These are phyloP conservation scores for Anser brachyrhynchus DNA, from an alignment of 2,113 vertebrate genomes.

Conservation along the genomic window DNA sequence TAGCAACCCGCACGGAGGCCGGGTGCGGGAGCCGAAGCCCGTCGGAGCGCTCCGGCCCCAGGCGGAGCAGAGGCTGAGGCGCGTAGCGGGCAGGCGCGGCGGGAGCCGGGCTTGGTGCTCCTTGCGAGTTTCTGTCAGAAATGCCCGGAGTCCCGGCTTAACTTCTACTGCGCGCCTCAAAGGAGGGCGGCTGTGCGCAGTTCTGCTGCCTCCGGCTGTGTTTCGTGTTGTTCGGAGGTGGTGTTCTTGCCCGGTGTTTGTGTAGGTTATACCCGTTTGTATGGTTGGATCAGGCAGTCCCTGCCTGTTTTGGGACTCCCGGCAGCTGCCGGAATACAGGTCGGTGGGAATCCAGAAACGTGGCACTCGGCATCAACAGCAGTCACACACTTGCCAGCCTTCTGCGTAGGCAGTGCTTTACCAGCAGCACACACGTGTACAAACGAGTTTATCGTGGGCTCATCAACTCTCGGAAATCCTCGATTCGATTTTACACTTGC, in stretches of 20 bases:
- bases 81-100: accelerated
- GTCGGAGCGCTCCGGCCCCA: accelerated
- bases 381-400: background rate
- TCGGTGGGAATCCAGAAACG: background rate
- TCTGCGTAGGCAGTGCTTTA: background rate
- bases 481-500: background rate
- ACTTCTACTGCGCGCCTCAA: background rate
- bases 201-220: no score
- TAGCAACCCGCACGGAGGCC: background rate
- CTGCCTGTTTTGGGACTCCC: background rate
- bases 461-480: background rate
- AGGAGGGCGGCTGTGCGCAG: background rate
- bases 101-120: background rate
- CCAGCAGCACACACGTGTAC: no score
- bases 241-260: background rate
- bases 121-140: background rate
- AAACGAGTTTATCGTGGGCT: background rate
- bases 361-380: background rate
- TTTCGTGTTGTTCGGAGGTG: no score
- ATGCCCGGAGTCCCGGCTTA: background rate
- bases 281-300: background rate
- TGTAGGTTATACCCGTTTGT: background rate
- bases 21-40: background rate
- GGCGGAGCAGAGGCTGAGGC: background rate
- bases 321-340: background rate